Conservation (phyloP, 2,797 vertebrate species). For the Centropyge bicolor region DNA sequence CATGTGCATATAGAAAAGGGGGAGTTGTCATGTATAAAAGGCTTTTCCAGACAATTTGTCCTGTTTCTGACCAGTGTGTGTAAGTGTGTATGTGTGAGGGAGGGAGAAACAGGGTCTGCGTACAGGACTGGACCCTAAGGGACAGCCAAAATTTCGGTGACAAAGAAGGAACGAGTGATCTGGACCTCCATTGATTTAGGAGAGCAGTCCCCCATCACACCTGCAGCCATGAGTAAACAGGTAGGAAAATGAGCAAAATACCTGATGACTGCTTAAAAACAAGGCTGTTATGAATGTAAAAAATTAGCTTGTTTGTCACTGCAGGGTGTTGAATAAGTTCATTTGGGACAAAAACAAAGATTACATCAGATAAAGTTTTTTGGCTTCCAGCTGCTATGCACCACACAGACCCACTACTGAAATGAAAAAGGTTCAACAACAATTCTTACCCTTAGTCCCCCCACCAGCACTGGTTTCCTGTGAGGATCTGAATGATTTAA, state of each 20-base stretch:
- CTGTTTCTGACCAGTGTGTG: constrained; percentile 46
- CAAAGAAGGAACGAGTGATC: constrained; percentile 68
- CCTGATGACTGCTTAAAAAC: neutral
- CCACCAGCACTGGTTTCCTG: too few relatives aligned
- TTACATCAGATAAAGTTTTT: neutral
- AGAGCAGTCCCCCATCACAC: constrained; percentile 53
- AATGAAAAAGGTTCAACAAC: neutral
- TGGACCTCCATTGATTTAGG: constrained; percentile 83
- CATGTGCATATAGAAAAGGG: constrained; percentile 43
- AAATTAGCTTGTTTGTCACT: too few relatives aligned
- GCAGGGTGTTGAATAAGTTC: too few relatives aligned
- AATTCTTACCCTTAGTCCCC: neutral
- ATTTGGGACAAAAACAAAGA: neutral
- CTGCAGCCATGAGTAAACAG: constrained; percentile 76
- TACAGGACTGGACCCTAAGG: constrained; percentile 41
- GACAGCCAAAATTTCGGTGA: constrained; percentile 74
- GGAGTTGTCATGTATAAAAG: constrained; percentile 69
- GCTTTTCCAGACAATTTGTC: constrained; percentile 24
- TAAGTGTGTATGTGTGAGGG: constrained; percentile 24
- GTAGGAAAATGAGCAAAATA: constrained; percentile 46
- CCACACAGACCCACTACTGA: neutral
- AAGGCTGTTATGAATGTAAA: too few relatives aligned
- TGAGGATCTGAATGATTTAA: neutral
- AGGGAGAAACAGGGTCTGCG: constrained; percentile 20
- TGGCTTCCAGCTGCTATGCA: neutral